Evolutionary conservation across 2,888 invertebrate species (phyloP).

Genomic region (Leptinotarsa tumamoca): DNA sequence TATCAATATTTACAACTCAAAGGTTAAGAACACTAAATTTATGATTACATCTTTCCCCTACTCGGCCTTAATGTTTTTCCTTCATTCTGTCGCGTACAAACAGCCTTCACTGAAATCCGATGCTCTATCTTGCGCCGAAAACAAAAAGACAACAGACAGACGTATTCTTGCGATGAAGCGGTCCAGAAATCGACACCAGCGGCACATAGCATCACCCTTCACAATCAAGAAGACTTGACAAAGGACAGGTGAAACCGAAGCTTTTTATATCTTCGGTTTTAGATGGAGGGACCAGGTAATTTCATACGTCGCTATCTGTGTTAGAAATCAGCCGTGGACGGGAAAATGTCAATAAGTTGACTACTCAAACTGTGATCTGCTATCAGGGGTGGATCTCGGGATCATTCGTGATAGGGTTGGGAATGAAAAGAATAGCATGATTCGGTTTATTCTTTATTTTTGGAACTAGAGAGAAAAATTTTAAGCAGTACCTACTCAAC

Average conservation of each 20-base stretch:
- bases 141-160: slow-evolving; percentile 38
- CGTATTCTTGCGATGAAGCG: slow-evolving; percentile 31
- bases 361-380: slow-evolving; percentile 47
- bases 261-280: slow-evolving; percentile 56
- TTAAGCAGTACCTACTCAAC: no score
- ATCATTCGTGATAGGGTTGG: slow-evolving; percentile 29
- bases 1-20: no score
- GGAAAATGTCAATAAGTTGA: slow-evolving; percentile 66
- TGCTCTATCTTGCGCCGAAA: slow-evolving; percentile 15
- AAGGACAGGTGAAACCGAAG: slow-evolving; percentile 66
- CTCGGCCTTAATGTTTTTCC: background rate
- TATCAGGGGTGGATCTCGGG: slow-evolving; percentile 40
- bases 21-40: no score
- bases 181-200: slow-evolving; percentile 49
- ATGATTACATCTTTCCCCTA: background rate
- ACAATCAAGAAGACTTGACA: slow-evolving; percentile 50
- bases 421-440: background rate
- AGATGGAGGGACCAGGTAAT: slow-evolving; percentile 61
- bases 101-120: slow-evolving; percentile 3
- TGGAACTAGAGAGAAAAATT: no score
- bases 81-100: background rate
- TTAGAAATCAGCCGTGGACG: slow-evolving; percentile 64
- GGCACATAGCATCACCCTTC: slow-evolving; percentile 49
- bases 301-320: slow-evolving; percentile 65
- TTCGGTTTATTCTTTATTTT: background rate